Base-by-base conservation (phyloP, 2,888 invertebrate species). In the Cyrtodaria siliqua region DNA sequence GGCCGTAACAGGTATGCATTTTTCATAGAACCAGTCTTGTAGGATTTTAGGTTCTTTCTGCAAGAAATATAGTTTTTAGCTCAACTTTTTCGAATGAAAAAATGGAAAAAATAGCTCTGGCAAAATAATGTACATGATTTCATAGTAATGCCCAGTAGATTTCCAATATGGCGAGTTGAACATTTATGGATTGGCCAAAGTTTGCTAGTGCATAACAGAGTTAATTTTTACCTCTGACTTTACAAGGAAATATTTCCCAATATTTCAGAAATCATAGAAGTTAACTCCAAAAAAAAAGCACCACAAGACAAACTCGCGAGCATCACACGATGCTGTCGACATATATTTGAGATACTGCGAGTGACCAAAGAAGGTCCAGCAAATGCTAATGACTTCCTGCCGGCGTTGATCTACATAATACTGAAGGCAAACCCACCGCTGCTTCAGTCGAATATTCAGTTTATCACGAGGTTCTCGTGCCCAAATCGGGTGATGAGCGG, bases 381-480 rank as follows among this genome's bases (percentile, higher is more conserved):
- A 16, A 98, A 98, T 87, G 99, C 99, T 0, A 99, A 99, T 93
- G 99, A 99, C 93, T 99, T 93, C 95, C 95, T 99, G 77, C 99
- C 99, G 1, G 98, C 98, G 18, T 95, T 99, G 63, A 99, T 99
- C 89, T 99, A 98, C 93, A 97, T 99, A 27, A 97, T 99, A 12
- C 94, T 99, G 50, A 98, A 98, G 93, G 98, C 99, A 18, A 99
- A 99, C 94, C 99, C 99, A 0, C 98, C 99, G 0, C 95, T 98
- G 1, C 94, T 99, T 24, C 98, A 99, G 90, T 99, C 99, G 92
- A 99, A 99, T 93, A 97, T 99, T 63, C 97, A 98, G 93, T 99
- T 96, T 93, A 97, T 99, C 85, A 98, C 97, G 14, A 95, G 99
- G 53, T 99, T 99, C 94, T 97, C 98, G 86, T 98, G 98, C 93